Percentiles rank a stretch among this genome's conserved stretches.
Conservation (phyloP, 2,888 invertebrate species). For the Gerris lacustris region DNA sequence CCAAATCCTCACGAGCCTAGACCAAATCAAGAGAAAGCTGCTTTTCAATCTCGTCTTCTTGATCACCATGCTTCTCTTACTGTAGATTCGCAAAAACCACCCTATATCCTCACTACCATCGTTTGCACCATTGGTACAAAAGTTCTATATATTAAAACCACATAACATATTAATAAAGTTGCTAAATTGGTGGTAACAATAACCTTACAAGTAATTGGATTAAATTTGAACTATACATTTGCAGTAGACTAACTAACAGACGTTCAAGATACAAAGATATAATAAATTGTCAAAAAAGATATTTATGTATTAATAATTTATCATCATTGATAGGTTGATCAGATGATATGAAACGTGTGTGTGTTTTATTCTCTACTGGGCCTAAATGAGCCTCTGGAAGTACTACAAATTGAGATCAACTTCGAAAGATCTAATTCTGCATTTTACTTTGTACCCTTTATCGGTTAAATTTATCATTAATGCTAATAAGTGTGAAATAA, state of each 20-base stretch:
- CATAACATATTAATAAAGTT: no score
- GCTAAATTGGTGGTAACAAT: neutral
- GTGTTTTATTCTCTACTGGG: no score
- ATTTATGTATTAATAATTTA: no score
- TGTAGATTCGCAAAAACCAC: slow-evolving; percentile 36
- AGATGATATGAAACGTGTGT: no score
- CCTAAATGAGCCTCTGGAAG: no score
- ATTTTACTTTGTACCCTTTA: no score
- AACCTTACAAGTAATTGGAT: neutral
- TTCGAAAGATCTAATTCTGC: no score
- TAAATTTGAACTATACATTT: neutral
- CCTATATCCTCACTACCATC: slow-evolving; percentile 44
- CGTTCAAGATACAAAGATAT: neutral
- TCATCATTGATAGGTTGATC: no score
- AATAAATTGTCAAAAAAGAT: no score
- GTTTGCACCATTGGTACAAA: slow-evolving; percentile 44
- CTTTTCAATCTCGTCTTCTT: slow-evolving; percentile 39
- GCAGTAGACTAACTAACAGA: neutral
- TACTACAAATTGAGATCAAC: no score
- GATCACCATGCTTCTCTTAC: slow-evolving; percentile 43
- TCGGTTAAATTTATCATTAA: no score
- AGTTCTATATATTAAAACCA: neutral
- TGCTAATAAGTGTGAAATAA: no score
- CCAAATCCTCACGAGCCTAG: slow-evolving; percentile 25
- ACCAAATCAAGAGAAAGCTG: slow-evolving; percentile 24